These are phyloP conservation scores for Tympanoctomys barrerae DNA, from an alignment of 2,797 vertebrate genomes.

Conservation along the genomic window DNA sequence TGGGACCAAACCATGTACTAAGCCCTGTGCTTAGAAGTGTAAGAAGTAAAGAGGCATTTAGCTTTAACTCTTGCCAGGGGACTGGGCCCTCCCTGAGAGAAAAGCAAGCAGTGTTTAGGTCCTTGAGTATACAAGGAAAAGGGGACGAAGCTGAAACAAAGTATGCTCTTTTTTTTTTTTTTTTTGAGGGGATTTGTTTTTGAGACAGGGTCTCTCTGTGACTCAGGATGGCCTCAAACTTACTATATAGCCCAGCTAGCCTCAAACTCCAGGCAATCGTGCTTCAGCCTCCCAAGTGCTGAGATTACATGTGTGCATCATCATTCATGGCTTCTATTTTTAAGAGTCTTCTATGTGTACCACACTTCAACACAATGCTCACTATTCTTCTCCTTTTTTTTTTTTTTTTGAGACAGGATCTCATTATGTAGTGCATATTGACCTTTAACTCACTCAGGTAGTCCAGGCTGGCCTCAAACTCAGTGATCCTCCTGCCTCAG, in stretches of 20 bases:
- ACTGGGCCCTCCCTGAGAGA: not conserved
- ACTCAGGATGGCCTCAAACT: not conserved
- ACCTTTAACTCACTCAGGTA: not conserved
- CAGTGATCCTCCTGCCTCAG: too few relatives aligned
- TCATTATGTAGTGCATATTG: not conserved
- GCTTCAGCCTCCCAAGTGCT: not conserved
- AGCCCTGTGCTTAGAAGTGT: conserved; percentile 5
- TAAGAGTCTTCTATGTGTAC: not conserved
- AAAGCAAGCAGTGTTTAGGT: conserved; percentile 4
- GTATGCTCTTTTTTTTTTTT: not conserved
- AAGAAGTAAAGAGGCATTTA: conserved; percentile 43
- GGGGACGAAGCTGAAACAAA: not conserved
- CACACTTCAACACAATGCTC: conserved; percentile 23
- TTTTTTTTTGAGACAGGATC: not conserved
- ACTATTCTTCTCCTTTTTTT: not conserved
- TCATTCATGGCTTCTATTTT: not conserved
- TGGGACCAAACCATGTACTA: conserved; percentile 10
- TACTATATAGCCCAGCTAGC: not conserved
- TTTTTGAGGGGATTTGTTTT: not conserved
- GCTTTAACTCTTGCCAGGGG: conserved; percentile 21
- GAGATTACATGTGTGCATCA: not conserved
- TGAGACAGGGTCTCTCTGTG: not conserved
- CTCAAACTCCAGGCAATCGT: not conserved
- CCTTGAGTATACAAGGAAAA: not conserved
- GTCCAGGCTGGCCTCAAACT: not conserved